phyloP scores from a whole-genome alignment of 2,113 vertebrate genomes.

The Alaudala cheleensis region DNA sequence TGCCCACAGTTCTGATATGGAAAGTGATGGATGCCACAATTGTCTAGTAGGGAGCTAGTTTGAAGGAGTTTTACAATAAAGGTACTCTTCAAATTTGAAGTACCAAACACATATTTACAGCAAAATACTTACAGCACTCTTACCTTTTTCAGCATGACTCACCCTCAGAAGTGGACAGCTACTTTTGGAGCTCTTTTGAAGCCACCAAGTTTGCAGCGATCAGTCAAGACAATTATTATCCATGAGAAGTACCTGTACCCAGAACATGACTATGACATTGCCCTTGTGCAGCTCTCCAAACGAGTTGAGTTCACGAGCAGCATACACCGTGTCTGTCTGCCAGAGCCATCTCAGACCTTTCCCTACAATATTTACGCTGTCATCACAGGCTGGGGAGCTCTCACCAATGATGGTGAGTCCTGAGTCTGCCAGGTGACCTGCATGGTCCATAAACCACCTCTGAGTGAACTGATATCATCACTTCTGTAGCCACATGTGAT shows the following conservation, averaged over 20 bases:
- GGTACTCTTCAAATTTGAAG: neutral
- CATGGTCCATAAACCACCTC: neutral
- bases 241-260: constrained; percentile 81
- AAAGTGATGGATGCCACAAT: neutral
- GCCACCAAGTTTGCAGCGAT: constrained; percentile 56
- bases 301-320: constrained; percentile 72
- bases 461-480: neutral
- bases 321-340: constrained; percentile 85
- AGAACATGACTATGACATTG: constrained; percentile 85
- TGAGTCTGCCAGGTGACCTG: neutral
- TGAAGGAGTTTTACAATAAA: neutral
- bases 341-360: constrained; percentile 75
- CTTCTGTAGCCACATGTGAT: neutral
- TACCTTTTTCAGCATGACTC: constrained; percentile 64
- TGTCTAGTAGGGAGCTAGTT: neutral
- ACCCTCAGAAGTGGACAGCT: constrained; percentile 80
- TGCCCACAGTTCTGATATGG: neutral
- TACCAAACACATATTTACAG: neutral
- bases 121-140: constrained; percentile 6
- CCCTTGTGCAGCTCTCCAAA: constrained; percentile 84
- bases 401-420: constrained; percentile 70
- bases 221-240: constrained; percentile 81
- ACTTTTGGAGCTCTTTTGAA: constrained; percentile 81
- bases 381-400: constrained; percentile 89
- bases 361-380: constrained; percentile 62